Conservation (phyloP, 1,140 invertebrate species). For the Plodia interpunctella region DNA sequence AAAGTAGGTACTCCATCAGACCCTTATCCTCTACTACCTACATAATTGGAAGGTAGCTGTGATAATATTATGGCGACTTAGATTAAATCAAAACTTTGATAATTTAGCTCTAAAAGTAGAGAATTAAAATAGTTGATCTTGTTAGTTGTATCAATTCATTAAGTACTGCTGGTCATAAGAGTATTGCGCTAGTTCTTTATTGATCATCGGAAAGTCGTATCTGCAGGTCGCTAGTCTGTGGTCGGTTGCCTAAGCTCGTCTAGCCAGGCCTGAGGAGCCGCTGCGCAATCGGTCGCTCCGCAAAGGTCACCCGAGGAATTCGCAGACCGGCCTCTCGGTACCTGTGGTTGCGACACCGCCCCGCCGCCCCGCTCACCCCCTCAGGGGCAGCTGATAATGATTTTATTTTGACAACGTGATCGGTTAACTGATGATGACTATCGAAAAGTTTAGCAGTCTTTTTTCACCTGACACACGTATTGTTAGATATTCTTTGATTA, state of each 20-base stretch:
- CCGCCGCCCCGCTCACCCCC: not conserved
- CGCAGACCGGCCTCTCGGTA: conserved; percentile 47
- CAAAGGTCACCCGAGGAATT: conserved; percentile 75
- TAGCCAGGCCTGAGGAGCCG: conserved; percentile 61
- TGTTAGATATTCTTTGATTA: no score
- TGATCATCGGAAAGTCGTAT: not conserved
- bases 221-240: conserved; percentile 45
- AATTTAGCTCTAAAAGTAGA: no score
- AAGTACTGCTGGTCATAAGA: no score
- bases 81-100: no score
- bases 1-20: no score
- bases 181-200: no score
- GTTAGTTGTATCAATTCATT: no score
- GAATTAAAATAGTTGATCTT: no score
- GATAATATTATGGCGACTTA: no score
- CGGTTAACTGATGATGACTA: not conserved
- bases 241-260: conserved; percentile 65
- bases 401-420: not conserved
- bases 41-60: no score
- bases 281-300: conserved; percentile 69
- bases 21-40: no score
- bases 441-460: not conserved
- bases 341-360: conserved; percentile 52
- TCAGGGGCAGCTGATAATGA: not conserved
- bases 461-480: no score